phyloP scores from a whole-genome alignment of 2,113 vertebrate genomes.

The Mungos mungo region DNA sequence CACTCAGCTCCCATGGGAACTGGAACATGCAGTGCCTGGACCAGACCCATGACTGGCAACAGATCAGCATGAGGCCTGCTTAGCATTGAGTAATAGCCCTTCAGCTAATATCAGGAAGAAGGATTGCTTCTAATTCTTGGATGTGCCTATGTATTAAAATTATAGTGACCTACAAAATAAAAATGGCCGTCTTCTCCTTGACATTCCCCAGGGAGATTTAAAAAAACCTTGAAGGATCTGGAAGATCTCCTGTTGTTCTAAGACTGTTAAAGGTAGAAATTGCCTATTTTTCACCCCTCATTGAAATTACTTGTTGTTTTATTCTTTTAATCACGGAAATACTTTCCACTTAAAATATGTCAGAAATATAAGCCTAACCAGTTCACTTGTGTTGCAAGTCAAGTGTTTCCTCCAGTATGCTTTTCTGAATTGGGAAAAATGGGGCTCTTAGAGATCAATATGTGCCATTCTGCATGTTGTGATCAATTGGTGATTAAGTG shows the following conservation, averaged over 20 bases:
- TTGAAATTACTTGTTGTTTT: conserved; percentile 53
- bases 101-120: not conserved
- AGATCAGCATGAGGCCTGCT: not conserved
- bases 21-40: not conserved
- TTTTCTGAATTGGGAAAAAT: conserved; percentile 73
- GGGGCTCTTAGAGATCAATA: conserved; percentile 76
- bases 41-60: not conserved
- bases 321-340: conserved; percentile 68
- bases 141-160: not conserved
- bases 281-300: conserved; percentile 23
- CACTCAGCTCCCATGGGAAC: not conserved
- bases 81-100: not conserved
- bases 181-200: not conserved
- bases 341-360: conserved; percentile 65
- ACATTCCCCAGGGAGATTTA: not conserved
- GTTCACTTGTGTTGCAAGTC: conserved; percentile 67
- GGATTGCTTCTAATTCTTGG: not conserved
- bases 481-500: conserved; percentile 81
- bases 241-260: not conserved
- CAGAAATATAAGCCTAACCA: conserved; percentile 53
- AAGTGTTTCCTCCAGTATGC: conserved; percentile 72
- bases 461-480: conserved; percentile 75
- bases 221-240: not conserved
- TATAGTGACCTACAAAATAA: not conserved
- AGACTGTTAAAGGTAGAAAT: conserved; percentile 38